phyloP scores from a whole-genome alignment of 1,140 invertebrate genomes.

The Apis dorsata region DNA sequence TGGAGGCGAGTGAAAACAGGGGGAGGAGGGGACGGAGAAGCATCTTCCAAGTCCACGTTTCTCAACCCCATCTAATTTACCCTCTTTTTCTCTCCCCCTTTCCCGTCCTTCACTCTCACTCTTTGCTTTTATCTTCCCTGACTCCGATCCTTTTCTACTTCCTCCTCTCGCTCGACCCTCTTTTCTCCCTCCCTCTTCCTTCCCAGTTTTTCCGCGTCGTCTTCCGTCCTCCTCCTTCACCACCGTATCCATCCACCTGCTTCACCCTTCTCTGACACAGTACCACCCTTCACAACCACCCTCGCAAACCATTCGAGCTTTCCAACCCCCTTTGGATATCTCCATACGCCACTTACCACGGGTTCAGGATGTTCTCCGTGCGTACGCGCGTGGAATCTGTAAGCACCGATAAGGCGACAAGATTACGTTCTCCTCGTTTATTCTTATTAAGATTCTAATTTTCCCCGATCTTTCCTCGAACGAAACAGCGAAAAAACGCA shows the following conservation, averaged over 20 bases:
- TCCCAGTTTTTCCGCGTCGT: slow-evolving; percentile 43
- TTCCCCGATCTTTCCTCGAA: not conserved
- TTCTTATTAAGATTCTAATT: slow-evolving; percentile 19
- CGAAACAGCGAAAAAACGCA: not conserved
- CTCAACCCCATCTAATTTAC: slow-evolving; percentile 52
- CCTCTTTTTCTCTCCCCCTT: slow-evolving; percentile 25
- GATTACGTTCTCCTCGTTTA: slow-evolving; percentile 36
- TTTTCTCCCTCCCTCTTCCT: slow-evolving; percentile 13
- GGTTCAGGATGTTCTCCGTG: slow-evolving; percentile 73
- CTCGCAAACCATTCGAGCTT: slow-evolving; percentile 66
- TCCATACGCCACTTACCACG: slow-evolving; percentile 74
- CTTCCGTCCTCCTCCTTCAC: slow-evolving; percentile 45
- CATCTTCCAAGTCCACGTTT: slow-evolving; percentile 65
- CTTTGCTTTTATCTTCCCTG: slow-evolving; percentile 45
- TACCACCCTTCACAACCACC: slow-evolving; percentile 53
- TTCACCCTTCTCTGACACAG: slow-evolving; percentile 27
- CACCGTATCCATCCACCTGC: slow-evolving; percentile 23
- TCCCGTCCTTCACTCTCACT: slow-evolving; percentile 45
- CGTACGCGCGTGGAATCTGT: slow-evolving; percentile 59
- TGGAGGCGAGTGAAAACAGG: slow-evolving; percentile 9
- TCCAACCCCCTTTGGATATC: slow-evolving; percentile 71
- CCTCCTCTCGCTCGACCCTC: slow-evolving; percentile 24
- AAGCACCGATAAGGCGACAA: slow-evolving; percentile 29
- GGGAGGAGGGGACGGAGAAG: slow-evolving; percentile 38
- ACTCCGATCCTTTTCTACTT: slow-evolving; percentile 34